Percentiles rank a stretch among this genome's conserved stretches.
Evolutionary conservation across 2,113 vertebrate species (phyloP).

Genomic region (Cryptomyrus ogoouensis): DNA sequence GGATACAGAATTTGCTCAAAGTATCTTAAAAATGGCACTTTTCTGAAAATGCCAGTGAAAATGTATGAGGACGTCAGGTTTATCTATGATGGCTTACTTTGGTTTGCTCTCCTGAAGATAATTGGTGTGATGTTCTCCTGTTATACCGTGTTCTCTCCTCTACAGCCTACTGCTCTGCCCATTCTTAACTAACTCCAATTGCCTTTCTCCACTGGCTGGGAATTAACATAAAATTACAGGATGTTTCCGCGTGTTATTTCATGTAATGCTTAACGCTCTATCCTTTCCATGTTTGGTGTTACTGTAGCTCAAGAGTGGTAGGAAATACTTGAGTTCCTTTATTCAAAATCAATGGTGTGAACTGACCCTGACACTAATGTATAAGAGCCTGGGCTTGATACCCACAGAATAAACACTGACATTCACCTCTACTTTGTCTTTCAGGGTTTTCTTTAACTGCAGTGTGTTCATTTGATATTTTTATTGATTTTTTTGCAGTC

Average conservation of each 20-base stretch:
- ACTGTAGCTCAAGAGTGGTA: neutral
- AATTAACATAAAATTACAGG: slow-evolving; percentile 25
- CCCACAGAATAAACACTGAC: neutral
- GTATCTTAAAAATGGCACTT: neutral
- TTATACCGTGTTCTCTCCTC: neutral
- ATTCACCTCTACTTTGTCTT: neutral
- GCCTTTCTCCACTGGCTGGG: neutral
- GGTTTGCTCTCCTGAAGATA: neutral
- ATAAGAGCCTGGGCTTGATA: neutral
- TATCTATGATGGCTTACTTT: neutral
- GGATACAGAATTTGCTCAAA: neutral
- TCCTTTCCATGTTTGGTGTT: neutral
- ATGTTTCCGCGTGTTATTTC: neutral
- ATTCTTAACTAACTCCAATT: neutral
- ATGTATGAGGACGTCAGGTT: neutral
- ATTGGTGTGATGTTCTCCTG: neutral
- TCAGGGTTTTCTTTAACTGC: neutral
- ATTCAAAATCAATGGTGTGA: neutral
- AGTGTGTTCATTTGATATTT: neutral
- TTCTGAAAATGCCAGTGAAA: neutral
- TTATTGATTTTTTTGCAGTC: neutral
- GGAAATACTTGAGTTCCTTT: neutral
- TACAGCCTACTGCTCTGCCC: neutral
- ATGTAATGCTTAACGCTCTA: neutral
- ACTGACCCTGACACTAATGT: neutral